These are phyloP conservation scores for Myathropa florea DNA, from an alignment of 2,888 invertebrate species.

Conservation along the genomic window DNA sequence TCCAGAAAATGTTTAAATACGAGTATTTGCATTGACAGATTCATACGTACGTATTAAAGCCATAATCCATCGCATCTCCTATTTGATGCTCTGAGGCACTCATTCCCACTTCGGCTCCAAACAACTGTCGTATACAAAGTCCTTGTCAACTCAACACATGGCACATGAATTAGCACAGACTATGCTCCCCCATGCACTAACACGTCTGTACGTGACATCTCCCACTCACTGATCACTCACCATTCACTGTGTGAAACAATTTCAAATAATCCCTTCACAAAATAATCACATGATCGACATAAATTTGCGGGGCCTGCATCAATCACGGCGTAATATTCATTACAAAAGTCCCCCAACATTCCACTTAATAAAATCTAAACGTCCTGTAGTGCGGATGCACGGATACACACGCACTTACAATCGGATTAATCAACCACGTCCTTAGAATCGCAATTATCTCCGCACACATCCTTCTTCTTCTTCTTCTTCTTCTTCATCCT, in stretches of 20 bases:
- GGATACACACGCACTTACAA: background rate
- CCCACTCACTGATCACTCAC: background rate
- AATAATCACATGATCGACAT: slow-evolving; percentile 43
- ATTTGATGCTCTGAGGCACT: too few relatives aligned
- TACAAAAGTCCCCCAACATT: slow-evolving; percentile 45
- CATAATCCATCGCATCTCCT: too few relatives aligned
- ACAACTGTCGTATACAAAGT: too few relatives aligned
- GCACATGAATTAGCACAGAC: too few relatives aligned
- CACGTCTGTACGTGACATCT: too few relatives aligned
- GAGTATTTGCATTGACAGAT: too few relatives aligned
- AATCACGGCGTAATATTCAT: slow-evolving; percentile 54
- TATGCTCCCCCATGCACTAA: too few relatives aligned
- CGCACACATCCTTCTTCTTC: slow-evolving; percentile 37
- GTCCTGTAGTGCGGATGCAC: background rate
- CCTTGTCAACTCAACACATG: too few relatives aligned
- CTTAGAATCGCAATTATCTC: slow-evolving; percentile 51
- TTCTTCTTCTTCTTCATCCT: slow-evolving; percentile 11
- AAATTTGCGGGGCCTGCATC: slow-evolving; percentile 35
- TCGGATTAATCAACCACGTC: slow-evolving; percentile 53
- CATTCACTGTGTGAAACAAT: slow-evolving; percentile 16
- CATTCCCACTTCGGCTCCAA: too few relatives aligned
- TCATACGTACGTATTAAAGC: too few relatives aligned
- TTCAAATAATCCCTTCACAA: slow-evolving; percentile 7
- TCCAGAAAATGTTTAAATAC: too few relatives aligned
- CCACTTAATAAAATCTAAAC: slow-evolving; percentile 43